A percentile compares a stretch with the other conserved stretches of the same genome.
These are phyloP conservation scores for Drosophila atripex DNA, from an alignment of 2,888 invertebrate genomes.

Conservation along the genomic window DNA sequence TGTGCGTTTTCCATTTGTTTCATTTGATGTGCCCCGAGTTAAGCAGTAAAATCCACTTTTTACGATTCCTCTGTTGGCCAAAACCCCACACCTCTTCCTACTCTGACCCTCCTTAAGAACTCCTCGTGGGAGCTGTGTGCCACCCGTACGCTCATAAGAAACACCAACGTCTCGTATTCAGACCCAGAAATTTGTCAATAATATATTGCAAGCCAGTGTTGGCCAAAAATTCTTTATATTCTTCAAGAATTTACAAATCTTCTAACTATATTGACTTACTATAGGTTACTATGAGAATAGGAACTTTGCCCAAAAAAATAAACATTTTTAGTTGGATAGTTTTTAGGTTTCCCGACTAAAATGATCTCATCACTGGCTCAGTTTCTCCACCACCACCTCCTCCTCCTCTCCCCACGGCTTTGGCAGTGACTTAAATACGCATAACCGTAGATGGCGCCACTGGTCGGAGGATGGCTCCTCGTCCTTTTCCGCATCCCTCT, in stretches of 20 bases:
- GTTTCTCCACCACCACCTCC: neutral
- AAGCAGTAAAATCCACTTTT: conserved; percentile 78
- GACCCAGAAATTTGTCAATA: conserved; percentile 61
- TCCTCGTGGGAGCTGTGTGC: conserved; percentile 35
- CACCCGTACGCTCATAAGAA: conserved; percentile 50
- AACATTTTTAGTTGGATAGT: neutral
- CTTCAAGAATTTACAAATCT: neutral
- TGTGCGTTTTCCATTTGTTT: conserved; percentile 65
- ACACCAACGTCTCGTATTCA: conserved; percentile 26
- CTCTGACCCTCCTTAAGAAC: conserved; percentile 3
- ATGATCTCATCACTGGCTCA: conserved; percentile 47
- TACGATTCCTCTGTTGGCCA: conserved; percentile 46
- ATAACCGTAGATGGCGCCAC: conserved; percentile 72
- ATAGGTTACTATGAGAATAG: neutral
- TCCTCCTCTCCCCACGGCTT: conserved; percentile 44
- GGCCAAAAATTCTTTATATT: conserved; percentile 4
- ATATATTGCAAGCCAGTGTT: conserved; percentile 51
- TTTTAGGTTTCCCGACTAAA: neutral
- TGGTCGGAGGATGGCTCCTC: conserved; percentile 41
- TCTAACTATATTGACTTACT: no score
- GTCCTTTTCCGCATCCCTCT: conserved; percentile 9
- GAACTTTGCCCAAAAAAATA: neutral
- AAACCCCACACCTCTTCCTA: neutral
- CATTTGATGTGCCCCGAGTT: conserved; percentile 70
- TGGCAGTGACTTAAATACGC: conserved; percentile 72